Conservation (phyloP, 2,888 invertebrate genomes). For the Eupithecia exiguata region DNA sequence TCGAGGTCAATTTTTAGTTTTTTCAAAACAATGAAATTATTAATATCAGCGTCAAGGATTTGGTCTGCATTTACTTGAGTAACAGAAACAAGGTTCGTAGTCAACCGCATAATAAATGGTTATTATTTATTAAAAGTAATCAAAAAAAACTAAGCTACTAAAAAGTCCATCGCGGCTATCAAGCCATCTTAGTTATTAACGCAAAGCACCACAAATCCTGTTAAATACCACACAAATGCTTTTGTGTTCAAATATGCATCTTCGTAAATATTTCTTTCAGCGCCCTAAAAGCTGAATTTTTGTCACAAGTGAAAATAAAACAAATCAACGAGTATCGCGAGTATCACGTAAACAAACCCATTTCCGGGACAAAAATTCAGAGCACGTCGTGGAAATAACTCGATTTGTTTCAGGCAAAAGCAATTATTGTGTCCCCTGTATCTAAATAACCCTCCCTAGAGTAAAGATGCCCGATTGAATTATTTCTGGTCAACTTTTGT, state of each 20-base stretch:
- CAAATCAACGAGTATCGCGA: slow-evolving; percentile 1
- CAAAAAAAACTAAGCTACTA: background rate
- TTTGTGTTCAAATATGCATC: background rate
- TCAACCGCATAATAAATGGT: too few relatives aligned
- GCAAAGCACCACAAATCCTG: background rate
- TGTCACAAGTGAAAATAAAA: slow-evolving; percentile 5
- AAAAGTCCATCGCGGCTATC: background rate
- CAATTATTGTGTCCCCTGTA: slow-evolving; percentile 60
- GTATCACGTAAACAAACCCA: slow-evolving; percentile 29
- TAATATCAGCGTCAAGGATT: too few relatives aligned
- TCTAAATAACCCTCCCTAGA: slow-evolving; percentile 52
- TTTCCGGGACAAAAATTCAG: slow-evolving; percentile 46
- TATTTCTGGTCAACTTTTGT: slow-evolving; percentile 48
- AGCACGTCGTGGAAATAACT: slow-evolving; percentile 60
- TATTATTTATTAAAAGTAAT: background rate
- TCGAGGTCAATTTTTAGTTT: too few relatives aligned
- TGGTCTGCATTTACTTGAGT: too few relatives aligned
- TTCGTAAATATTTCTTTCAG: background rate
- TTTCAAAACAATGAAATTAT: too few relatives aligned
- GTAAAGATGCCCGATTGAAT: slow-evolving; percentile 52
- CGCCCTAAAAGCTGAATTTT: slow-evolving; percentile 4
- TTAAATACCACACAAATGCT: background rate
- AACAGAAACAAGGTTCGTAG: too few relatives aligned
- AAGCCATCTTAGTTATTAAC: background rate
- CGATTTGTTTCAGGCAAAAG: slow-evolving; percentile 59